Base-by-base conservation (phyloP, 2,797 vertebrate species). In the Choloepus didactylus region DNA sequence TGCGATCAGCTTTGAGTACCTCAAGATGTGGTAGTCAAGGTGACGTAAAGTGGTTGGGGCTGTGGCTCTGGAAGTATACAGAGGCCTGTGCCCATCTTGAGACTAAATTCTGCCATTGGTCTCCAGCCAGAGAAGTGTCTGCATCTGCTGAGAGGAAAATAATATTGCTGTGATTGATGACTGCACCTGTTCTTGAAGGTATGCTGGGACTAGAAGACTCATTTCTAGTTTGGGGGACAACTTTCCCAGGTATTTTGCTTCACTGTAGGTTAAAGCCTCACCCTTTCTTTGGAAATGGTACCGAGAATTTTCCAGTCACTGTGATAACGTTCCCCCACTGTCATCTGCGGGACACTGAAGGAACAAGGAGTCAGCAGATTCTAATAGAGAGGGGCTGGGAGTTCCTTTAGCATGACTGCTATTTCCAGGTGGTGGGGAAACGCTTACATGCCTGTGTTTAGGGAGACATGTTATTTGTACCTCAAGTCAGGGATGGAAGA, bases 11-110 rank as follows among this genome's bases (percentile, higher is more conserved):
- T 12, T 44, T 69, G n/a, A 41, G n/a, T 86, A 67, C 59, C 41
- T 90, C 75, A 89, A 93, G 66, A 90, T 81, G 67, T 56, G 35
- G 35, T 35, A 35, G 35, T 35, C 35, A 35, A 35, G 41, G 19
- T 76, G 89, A 75, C 21, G 31, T 59, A 80, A 12, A 51, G 38
- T 75, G 59, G 27, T 60, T 80, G 49, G n/a, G 29, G 14, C 41
- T 80, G 46, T 56, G 31, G 70, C 59, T 85, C 46, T 89, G 27
- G n/a, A 86, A 72, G 49, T 93, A 66, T 93, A 44, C 59, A 93
- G 75, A 86, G 69, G 27, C 25, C 27, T 87, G 3, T 70, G 38
- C 27, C 44, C 29, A 69, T 69, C 51, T 54, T 83, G 69, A 70
- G 69, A 51, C 62, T 76, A 38, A 44, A 15, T 70, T 92, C 41